Conservation (phyloP, 1,140 invertebrate species). For the Bombus balteatus region DNA sequence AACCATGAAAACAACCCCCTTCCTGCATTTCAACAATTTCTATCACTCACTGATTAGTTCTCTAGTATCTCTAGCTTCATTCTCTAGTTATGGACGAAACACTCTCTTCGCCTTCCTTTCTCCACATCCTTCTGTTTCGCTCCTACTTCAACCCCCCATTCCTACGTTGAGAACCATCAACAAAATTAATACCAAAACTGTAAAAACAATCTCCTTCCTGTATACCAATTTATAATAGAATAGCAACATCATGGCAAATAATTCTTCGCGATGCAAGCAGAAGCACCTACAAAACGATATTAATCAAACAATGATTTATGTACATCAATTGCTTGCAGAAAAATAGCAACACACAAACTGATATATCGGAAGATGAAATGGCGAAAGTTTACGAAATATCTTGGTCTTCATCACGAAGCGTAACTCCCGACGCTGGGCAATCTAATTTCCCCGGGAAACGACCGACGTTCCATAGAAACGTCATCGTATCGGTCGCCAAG, state of each 20-base stretch:
- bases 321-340: background rate
- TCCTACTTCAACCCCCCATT: no score
- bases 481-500: slow-evolving; percentile 41
- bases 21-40: no score
- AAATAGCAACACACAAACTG: background rate
- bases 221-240: background rate
- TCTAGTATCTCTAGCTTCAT: no score
- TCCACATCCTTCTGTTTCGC: no score
- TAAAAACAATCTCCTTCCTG: no score
- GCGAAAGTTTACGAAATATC: slow-evolving; percentile 16
- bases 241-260: background rate
- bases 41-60: no score
- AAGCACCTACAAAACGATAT: background rate
- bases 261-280: background rate
- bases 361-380: no score
- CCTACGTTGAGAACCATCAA: no score
- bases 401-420: background rate
- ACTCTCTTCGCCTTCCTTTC: no score
- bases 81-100: no score
- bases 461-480: slow-evolving; percentile 28
- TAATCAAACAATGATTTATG: background rate
- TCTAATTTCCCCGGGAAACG: slow-evolving; percentile 35
- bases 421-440: slow-evolving; percentile 43
- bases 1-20: no score
- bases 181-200: no score